Evolutionary conservation across 2,888 invertebrate species (phyloP).

Genomic region (Macrosoma leucophasiata): DNA sequence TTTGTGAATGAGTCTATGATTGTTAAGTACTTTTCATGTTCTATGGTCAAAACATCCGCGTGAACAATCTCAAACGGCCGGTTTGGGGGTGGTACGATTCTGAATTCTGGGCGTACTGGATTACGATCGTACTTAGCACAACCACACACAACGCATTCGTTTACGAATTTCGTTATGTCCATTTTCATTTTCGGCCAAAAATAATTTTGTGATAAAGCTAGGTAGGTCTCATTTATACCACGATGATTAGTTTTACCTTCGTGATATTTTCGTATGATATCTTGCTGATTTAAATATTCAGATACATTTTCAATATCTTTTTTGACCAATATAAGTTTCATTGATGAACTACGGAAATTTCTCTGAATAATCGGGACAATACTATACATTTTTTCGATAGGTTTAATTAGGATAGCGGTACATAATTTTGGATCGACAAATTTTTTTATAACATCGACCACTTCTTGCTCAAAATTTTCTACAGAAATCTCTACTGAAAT

Average conservation of each 20-base stretch:
- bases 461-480: conserved; percentile 1
- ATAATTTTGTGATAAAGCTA: conserved; percentile 13
- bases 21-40: conserved; percentile 14
- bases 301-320: conserved; percentile 15
- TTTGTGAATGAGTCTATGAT: conserved; percentile 11
- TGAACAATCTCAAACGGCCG: conserved; percentile 11
- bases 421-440: conserved; percentile 2
- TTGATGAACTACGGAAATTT: conserved; percentile 20
- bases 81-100: conserved; percentile 6
- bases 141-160: conserved; percentile 6
- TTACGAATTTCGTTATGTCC: conserved; percentile 8
- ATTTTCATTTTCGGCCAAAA: conserved; percentile 6
- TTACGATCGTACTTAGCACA: conserved; percentile 14
- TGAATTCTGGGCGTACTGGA: conserved; percentile 7
- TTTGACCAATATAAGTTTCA: conserved; percentile 23
- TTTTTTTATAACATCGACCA: conserved; percentile 2
- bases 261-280: conserved; percentile 25
- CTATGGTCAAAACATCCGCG: conserved; percentile 9
- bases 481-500: not conserved
- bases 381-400: conserved; percentile 1
- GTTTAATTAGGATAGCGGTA: conserved; percentile 2
- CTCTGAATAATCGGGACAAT: conserved; percentile 23
- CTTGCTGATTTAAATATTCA: conserved; percentile 11
- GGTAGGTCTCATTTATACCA: conserved; percentile 22
- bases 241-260: conserved; percentile 28